phyloP scores from a whole-genome alignment of 2,888 invertebrate genomes.

The Andrena minutula region DNA sequence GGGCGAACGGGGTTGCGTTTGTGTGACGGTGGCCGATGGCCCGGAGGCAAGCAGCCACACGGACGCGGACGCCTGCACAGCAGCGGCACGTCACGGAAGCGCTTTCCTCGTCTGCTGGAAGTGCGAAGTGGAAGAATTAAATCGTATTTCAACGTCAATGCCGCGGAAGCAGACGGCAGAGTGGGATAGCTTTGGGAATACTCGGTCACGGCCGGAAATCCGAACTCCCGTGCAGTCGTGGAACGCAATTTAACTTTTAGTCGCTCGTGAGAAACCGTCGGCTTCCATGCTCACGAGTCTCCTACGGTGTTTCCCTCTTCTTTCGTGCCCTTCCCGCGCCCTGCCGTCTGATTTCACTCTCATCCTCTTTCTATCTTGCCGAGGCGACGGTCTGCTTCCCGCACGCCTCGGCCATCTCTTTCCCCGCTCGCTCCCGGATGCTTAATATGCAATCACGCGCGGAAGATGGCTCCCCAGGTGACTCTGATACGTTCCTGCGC shows the following conservation, averaged over 20 bases:
- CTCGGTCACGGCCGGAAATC: constrained; percentile 81
- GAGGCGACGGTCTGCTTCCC: constrained; percentile 47
- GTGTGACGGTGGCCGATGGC: constrained; percentile 19
- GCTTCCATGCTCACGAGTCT: constrained; percentile 44
- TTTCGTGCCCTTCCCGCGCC: constrained; percentile 27
- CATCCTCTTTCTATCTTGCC: constrained; percentile 15
- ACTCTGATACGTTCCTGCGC: constrained; percentile 45
- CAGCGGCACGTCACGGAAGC: constrained; percentile 67
- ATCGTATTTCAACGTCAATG: constrained; percentile 82
- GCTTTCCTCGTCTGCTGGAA: constrained; percentile 67
- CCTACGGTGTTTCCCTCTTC: constrained; percentile 41
- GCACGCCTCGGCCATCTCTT: neutral
- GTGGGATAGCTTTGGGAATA: constrained; percentile 79
- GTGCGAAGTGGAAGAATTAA: constrained; percentile 81
- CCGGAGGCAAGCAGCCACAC: constrained; percentile 43
- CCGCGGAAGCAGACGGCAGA: constrained; percentile 69
- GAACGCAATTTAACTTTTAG: constrained; percentile 84
- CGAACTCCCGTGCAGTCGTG: constrained; percentile 77
- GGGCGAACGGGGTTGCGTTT: neutral
- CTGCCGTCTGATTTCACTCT: constrained; percentile 23
- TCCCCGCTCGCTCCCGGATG: constrained; percentile 56
- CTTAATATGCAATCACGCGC: constrained; percentile 80
- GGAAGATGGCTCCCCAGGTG: constrained; percentile 72
- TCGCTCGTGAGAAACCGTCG: constrained; percentile 76
- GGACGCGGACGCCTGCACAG: constrained; percentile 47